Base-by-base conservation (phyloP, 2,113 vertebrate genomes). In the Pachycephala philippinensis region DNA sequence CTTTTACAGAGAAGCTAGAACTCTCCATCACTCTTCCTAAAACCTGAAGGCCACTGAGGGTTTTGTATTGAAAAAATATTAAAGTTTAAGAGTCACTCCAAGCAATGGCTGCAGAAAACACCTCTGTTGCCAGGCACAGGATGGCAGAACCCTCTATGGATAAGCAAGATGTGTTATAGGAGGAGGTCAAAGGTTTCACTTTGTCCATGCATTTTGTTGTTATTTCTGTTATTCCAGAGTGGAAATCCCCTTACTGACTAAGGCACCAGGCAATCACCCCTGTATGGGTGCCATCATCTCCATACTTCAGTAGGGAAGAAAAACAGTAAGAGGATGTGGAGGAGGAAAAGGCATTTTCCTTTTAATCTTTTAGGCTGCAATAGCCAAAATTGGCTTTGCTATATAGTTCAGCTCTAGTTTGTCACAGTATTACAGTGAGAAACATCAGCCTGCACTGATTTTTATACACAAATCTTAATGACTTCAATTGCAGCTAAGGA, bases 381-480 rank as follows among this genome's bases (percentile, higher is more conserved):
- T 49, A 72, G 81, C 45, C 70, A 47, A 87, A 91, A 91, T 6
- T 83, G 63, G 37, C 54, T 91, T 94, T 74, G 88, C 82, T 57
- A 4, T 47, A 42, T n/a, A 86, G 78, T 84, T 92, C 23, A 9
- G 40, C 26, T 60, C 39, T 30, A 54, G 52, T 63, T 40, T 90
- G 45, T 60, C 86, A 84, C 13, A 71, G 11, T 30, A 20, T 42
- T 75, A 75, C 11, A 49, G 69, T 14, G n/a, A 94, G 70, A 79
- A 90, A 75, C 45, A 65, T 37, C 3, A 5, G 49, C 27, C 37
- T 72, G 28, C 56, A 83, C 30, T 84, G 71, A 77, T 93, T 92
- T 95, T 93, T 86, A 74, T 21, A 92, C 45, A 89, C 44, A 78
- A 87, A 85, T 79, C 94, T 90, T 89, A 78, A 87, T 59, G 56